A percentile compares a stretch with the other conserved stretches of the same genome.
Conservation (phyloP, 2,113 vertebrate genomes). For the Hemiscyllium ocellatum region DNA sequence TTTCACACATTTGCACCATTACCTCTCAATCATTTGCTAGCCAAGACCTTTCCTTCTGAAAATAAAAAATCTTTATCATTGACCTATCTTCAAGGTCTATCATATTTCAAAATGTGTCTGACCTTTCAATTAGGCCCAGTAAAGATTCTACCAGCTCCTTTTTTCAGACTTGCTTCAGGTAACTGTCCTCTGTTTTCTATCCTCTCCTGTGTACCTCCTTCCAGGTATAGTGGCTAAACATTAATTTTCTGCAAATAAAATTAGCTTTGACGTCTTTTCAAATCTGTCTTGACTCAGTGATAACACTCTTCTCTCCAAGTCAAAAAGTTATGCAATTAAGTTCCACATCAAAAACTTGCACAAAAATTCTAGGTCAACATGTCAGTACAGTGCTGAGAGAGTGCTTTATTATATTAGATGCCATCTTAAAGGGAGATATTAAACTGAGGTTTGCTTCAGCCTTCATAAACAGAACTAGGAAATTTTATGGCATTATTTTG, state of each 20-base stretch:
- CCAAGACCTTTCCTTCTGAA: not conserved
- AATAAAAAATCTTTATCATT: conserved; percentile 19
- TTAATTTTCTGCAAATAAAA: not conserved
- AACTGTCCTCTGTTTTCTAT: not conserved
- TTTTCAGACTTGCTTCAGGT: not conserved
- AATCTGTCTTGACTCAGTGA: not conserved
- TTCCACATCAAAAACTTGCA: not conserved
- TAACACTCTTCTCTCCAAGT: not conserved
- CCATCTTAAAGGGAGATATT: not conserved
- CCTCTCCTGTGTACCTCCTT: not conserved
- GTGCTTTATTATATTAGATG: not conserved
- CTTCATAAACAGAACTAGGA: not conserved
- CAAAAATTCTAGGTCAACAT: not conserved
- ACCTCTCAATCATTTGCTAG: not conserved
- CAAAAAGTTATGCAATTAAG: not conserved
- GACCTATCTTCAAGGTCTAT: conserved; percentile 14
- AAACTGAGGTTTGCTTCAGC: not conserved
- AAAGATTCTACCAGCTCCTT: not conserved
- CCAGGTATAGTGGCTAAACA: not conserved
- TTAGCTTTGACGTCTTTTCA: not conserved
- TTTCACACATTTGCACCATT: not conserved
- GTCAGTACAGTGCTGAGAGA: not conserved
- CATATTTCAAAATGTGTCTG: conserved; percentile 23
- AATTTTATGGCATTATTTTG: not conserved
- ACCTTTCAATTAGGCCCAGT: not conserved